Base-by-base conservation (phyloP, 2,797 vertebrate species). In the Syngnathus rostellatus region DNA sequence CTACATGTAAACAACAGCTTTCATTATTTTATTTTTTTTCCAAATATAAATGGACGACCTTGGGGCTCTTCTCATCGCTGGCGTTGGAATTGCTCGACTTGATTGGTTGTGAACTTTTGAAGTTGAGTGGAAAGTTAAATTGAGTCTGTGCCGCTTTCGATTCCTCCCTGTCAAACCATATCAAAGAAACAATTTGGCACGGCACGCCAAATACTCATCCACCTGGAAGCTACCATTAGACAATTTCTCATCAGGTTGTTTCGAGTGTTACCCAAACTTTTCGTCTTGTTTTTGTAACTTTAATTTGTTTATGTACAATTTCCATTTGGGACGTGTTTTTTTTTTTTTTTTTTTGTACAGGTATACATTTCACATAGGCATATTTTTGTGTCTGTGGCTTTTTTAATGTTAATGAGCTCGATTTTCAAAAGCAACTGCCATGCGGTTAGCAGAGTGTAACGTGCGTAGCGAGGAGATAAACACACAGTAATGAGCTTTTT, bases 161-260 rank as follows among this genome's bases (percentile, higher is more conserved):
- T 83, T 83, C 78, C 79, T 78, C 77, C 62, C 75, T 73, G 81
- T 83, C 77, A 81, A 75, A 78, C 73, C 77, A 72, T 78, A 81
- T 80, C 68, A 81, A 63, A 71, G 64, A 65, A 73, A 62, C 68
- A 70, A 77, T 84, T 83, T 81, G 74, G 75, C 63, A 78, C 10
- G 21, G 70, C 0, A 0, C 41, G 43, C 65, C 66, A 70, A 63
- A 64, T 66, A 71, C 62, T 72, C 76, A 78, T 77, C 63, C 74
- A 82, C 77, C 81, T 79, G 75, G 77, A 82, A 81, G 77, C 48
- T 23, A n/a, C 41, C 40, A 48, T 57, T 75, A 71, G 70, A 71
- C 59, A 21, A 41, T 61, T 61, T 61, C n/a, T 61, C 19, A 12
- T 41, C 21, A 11, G 39, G n/a, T n/a, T 41, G 39, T 10, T 14